A percentile compares a stretch with the other conserved stretches of the same genome.
Evolutionary conservation across 2,888 invertebrate genomes (phyloP).

Genomic region (Acanthosepion lycidas): DNA sequence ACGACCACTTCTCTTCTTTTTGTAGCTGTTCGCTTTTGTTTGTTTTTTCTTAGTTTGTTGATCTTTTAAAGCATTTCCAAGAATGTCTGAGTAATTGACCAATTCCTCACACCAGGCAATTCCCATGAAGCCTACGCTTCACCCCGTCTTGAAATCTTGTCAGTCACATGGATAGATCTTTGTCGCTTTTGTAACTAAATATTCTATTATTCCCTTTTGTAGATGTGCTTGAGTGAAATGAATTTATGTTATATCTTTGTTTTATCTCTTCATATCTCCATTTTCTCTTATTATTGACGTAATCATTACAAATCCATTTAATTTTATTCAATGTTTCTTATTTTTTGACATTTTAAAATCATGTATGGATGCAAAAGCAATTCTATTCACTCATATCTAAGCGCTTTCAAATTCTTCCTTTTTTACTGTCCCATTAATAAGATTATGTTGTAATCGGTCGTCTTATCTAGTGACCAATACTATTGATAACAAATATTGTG

Average conservation of each 20-base stretch:
- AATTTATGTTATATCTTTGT: background rate
- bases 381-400: conserved; percentile 5
- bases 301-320: background rate
- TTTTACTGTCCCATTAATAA: background rate
- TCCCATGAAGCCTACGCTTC: background rate
- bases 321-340: background rate
- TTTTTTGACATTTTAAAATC: background rate
- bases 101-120: background rate
- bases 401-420: background rate
- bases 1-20: background rate
- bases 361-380: background rate
- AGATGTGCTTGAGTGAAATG: background rate
- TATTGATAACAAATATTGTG: background rate
- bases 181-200: background rate
- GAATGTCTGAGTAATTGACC: background rate
- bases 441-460: background rate
- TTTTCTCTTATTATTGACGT: background rate
- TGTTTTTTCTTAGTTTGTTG: background rate
- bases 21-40: too few species aligned
- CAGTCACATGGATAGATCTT: background rate
- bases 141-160: background rate
- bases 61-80: background rate
- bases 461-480: background rate
- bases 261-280: background rate
- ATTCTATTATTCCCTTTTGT: background rate